phyloP scores from a whole-genome alignment of 2,888 invertebrate genomes.

The Elmis aenea region DNA sequence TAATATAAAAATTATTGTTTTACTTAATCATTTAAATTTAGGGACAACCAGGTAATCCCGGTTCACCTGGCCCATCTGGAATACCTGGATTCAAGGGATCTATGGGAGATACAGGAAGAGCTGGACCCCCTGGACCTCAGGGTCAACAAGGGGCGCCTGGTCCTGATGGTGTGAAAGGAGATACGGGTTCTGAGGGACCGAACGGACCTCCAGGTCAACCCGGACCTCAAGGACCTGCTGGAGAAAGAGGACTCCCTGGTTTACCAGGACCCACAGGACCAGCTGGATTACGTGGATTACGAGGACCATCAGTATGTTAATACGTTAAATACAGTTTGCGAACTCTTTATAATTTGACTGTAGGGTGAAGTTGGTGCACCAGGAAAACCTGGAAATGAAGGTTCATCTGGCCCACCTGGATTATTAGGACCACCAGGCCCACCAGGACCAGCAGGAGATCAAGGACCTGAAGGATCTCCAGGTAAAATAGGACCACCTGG shows the following conservation, averaged over 20 bases:
- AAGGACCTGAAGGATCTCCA: conserved; percentile 56
- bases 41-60: conserved; percentile 68
- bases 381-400: conserved; percentile 70
- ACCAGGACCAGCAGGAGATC: conserved; percentile 57
- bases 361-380: conserved; percentile 68
- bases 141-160: conserved; percentile 71
- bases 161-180: conserved; percentile 69
- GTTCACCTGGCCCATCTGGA: conserved; percentile 68
- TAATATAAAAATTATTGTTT: too few relatives aligned
- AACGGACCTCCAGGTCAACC: conserved; percentile 64
- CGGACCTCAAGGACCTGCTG: conserved; percentile 65
- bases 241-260: conserved; percentile 63
- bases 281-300: conserved; percentile 59
- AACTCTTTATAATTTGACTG: conserved; percentile 3
- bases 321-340: neutral
- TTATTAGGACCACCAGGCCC: conserved; percentile 62
- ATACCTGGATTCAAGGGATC: conserved; percentile 67
- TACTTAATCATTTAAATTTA: too few relatives aligned
- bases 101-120: conserved; percentile 63
- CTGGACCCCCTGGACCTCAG: conserved; percentile 61
- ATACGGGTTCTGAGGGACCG: conserved; percentile 64
- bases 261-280: conserved; percentile 59
- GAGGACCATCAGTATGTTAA: conserved; percentile 56
- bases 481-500: conserved; percentile 71
- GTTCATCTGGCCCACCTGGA: conserved; percentile 65